These are phyloP conservation scores for Apamea sordens DNA, from an alignment of 2,888 invertebrate genomes.

Conservation along the genomic window DNA sequence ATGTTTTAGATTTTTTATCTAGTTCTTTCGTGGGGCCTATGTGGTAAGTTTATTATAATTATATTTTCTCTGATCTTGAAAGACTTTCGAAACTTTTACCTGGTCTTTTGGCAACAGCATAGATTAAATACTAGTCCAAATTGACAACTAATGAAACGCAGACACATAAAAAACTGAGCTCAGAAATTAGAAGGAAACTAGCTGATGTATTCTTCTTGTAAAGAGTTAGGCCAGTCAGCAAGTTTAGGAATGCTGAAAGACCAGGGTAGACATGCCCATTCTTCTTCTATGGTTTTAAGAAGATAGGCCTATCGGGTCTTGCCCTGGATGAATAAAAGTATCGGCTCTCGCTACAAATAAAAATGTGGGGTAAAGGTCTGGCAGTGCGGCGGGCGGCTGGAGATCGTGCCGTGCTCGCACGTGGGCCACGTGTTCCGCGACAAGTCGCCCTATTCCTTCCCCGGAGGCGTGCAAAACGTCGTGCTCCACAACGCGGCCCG, in stretches of 20 bases:
- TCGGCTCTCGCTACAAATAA: constrained; percentile 36
- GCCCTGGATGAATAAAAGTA: neutral
- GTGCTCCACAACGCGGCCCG: constrained; percentile 99
- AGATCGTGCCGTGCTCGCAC: constrained; percentile 98
- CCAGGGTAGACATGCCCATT: neutral
- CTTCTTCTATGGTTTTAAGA: neutral
- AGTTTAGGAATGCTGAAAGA: neutral
- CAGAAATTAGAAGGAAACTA: neutral
- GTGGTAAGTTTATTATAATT: constrained; percentile 22
- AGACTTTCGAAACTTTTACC: neutral
- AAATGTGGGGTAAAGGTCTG: constrained; percentile 92
- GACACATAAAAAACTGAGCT: neutral
- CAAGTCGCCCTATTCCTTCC: constrained; percentile 99
- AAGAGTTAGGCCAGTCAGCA: neutral
- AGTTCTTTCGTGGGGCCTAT: neutral
- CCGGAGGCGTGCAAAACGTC: constrained; percentile 98
- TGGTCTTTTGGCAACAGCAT: neutral
- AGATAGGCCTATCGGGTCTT: neutral
- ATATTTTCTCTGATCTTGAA: neutral
- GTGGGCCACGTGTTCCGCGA: constrained; percentile 99
- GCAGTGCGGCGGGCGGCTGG: constrained; percentile 98
- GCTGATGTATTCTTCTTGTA: neutral
- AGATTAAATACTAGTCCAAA: neutral
- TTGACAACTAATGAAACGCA: neutral
- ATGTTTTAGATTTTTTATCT: neutral